Conservation (phyloP, 1,140 invertebrate species). For the Drosophila lacertosa region DNA sequence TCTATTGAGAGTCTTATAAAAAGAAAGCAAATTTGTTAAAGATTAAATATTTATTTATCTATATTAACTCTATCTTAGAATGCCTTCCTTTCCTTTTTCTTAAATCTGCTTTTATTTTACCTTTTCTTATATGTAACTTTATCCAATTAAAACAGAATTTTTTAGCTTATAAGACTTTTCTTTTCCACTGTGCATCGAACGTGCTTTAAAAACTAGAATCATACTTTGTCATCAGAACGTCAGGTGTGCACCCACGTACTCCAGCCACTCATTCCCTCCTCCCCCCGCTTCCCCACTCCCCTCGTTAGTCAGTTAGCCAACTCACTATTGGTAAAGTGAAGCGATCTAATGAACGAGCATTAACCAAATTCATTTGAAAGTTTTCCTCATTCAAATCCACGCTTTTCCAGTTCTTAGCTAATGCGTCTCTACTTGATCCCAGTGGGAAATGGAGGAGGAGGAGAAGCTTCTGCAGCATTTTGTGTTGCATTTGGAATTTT, state of each 20-base stretch:
- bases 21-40: no score
- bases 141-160: no score
- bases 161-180: no score
- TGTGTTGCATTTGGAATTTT: slow-evolving; percentile 71
- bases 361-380: slow-evolving; percentile 58
- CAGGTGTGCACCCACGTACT: slow-evolving; percentile 45
- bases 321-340: slow-evolving; percentile 58
- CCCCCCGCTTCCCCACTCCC: background rate
- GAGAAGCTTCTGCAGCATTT: slow-evolving; percentile 12
- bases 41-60: no score
- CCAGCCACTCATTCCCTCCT: background rate
- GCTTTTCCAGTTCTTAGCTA: slow-evolving; percentile 33
- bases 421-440: slow-evolving; percentile 20
- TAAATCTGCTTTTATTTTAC: no score
- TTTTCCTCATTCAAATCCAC: slow-evolving; percentile 48
- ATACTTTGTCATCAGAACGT: slow-evolving; percentile 64
- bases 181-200: slow-evolving; percentile 54
- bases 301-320: background rate
- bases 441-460: slow-evolving; percentile 11
- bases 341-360: slow-evolving; percentile 70
- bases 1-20: no score
- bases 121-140: no score
- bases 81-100: no score
- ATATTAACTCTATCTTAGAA: background rate
- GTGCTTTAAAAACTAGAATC: slow-evolving; percentile 50